Conservation (phyloP, 1,140 invertebrate genomes). For the Yoshiicerus persimilis region DNA sequence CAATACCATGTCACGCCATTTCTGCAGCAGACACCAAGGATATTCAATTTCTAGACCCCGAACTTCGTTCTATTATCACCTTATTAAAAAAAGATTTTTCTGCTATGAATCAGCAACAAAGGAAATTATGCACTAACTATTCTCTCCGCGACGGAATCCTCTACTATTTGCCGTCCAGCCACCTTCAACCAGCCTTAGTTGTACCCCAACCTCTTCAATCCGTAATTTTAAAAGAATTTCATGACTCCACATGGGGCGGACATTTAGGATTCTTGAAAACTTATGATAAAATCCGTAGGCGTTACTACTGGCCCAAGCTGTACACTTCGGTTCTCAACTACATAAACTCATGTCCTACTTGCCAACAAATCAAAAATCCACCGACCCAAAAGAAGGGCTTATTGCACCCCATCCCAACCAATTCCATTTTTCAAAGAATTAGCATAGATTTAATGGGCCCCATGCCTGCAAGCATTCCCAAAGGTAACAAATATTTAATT, state of each 20-base stretch:
- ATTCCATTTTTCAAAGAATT: not conserved
- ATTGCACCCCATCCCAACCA: not conserved
- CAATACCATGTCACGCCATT: too few relatives aligned
- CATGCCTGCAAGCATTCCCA: not conserved
- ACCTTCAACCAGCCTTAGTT: not conserved
- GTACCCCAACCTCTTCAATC: not conserved
- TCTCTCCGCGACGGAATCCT: not conserved
- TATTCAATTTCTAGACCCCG: not conserved
- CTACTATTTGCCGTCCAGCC: not conserved
- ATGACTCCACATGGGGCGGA: not conserved
- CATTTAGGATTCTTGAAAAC: not conserved
- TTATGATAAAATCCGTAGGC: not conserved
- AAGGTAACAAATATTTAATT: not conserved
- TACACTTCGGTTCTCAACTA: not conserved
- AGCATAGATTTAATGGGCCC: not conserved
- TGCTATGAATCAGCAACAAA: not conserved
- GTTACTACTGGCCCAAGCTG: not conserved
- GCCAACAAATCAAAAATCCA: not conserved
- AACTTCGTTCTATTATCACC: not conserved
- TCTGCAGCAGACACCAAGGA: not conserved
- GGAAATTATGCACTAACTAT: not conserved
- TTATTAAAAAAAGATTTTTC: not conserved
- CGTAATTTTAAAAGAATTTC: not conserved
- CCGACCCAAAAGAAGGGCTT: not conserved
- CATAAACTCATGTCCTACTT: not conserved